These are phyloP conservation scores for Paguma larvata DNA, from an alignment of 2,797 vertebrate genomes.

Conservation along the genomic window DNA sequence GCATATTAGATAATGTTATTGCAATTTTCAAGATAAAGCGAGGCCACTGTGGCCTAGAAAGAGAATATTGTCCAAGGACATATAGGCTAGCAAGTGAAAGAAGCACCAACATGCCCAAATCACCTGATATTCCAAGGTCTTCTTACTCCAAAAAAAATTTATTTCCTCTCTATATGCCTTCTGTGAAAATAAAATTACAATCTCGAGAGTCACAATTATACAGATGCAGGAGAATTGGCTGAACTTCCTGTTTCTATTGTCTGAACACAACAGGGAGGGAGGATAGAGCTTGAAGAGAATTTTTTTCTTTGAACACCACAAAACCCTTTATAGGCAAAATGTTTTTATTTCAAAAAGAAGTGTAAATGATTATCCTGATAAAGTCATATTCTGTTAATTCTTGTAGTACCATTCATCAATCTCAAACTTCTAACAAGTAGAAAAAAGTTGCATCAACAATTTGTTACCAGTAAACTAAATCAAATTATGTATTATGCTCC, in stretches of 20 bases:
- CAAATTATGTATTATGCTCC: not conserved
- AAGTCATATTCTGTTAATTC: not conserved
- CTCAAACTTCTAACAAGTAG: not conserved
- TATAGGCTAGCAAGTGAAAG: not conserved
- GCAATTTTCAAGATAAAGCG: constrained; percentile 17
- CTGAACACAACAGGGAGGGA: not conserved
- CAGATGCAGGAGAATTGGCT: not conserved
- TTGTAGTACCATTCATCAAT: not conserved
- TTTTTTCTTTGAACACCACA: constrained; percentile 21
- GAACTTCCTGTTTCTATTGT: constrained; percentile 63
- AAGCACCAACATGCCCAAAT: not conserved
- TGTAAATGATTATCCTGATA: not conserved
- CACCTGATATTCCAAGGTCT: not conserved
- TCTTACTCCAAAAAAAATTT: not conserved
- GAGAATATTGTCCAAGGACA: not conserved
- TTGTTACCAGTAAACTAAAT: constrained; percentile 28
- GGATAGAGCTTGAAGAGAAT: not conserved
- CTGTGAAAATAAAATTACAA: constrained; percentile 31
- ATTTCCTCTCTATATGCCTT: not conserved
- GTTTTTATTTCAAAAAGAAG: not conserved
- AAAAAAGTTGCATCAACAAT: not conserved
- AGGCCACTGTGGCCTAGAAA: not conserved
- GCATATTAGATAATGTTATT: not conserved
- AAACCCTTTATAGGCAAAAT: not conserved
- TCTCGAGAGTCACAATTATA: constrained; percentile 14